Percentiles rank a stretch among this genome's conserved stretches.
These are phyloP conservation scores for Chlorodrepanis virens DNA, from an alignment of 2,113 vertebrate genomes.

Conservation along the genomic window DNA sequence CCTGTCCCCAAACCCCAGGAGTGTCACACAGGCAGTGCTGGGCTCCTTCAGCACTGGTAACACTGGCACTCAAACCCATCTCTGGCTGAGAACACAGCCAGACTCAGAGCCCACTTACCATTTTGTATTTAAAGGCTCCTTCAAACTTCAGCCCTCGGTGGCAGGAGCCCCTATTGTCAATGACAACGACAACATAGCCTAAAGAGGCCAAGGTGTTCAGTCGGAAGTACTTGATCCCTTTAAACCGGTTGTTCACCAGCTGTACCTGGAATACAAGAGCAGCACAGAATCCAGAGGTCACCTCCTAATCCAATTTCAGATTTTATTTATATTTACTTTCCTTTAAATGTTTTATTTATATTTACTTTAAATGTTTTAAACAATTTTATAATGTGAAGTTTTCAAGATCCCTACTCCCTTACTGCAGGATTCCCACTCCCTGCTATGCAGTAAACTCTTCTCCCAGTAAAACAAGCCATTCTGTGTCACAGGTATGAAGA, in stretches of 20 bases:
- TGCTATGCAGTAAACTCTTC: neutral
- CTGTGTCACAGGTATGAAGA: neutral
- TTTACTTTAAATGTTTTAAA: neutral
- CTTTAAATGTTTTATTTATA: neutral
- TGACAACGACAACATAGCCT: conserved; percentile 81
- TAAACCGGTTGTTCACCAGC: conserved; percentile 82
- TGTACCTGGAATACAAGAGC: conserved; percentile 74
- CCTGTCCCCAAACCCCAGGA: neutral
- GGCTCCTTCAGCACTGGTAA: neutral
- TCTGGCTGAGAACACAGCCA: neutral
- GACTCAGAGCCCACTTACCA: conserved; percentile 70
- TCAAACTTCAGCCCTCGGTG: conserved; percentile 83
- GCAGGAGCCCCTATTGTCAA: conserved; percentile 83
- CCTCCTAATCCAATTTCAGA: neutral
- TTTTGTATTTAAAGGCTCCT: conserved; percentile 85
- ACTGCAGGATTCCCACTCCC: neutral
- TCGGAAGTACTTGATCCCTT: conserved; percentile 83
- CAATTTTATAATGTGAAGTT: neutral
- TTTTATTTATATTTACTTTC: neutral
- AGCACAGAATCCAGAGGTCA: neutral
- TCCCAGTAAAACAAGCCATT: neutral
- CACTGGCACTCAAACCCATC: neutral
- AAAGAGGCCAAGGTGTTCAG: conserved; percentile 81
- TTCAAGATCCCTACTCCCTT: neutral
- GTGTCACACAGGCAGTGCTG: neutral